Evolutionary conservation across 2,888 invertebrate species (phyloP), one percentile per base, ranked within the genome.

Genomic region (Epistrophe grossulariae): DNA sequence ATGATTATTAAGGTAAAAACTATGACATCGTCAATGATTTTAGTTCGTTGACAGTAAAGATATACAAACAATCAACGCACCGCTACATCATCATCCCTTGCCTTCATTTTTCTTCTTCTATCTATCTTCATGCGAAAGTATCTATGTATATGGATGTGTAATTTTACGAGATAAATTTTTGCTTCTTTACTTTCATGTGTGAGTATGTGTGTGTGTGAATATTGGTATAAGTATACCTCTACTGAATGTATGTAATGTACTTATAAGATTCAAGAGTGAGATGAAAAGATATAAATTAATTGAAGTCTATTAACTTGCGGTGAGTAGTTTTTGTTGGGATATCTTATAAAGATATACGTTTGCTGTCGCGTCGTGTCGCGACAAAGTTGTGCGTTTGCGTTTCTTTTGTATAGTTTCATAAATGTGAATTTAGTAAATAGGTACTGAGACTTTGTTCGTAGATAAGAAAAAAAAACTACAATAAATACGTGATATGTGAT

Each of bases 231-330:
- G n/a, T n/a, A n/a, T 9, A 28, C n/a, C 28, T 45, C 24, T 24
- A 24, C 6, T 70, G 40, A 52, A 55, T 43, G 40, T 55, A 55
- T 55, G 13, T 19, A 52, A 9, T 43, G 70, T 70, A 70, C 70
- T 55, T 40, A 55, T 40, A 43, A 55, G 70, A 70, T 70, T 70
- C 70, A 70, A 70, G 70, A 52, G 71, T 71, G 74, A 87, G 48
- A 62, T 62, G 64, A 79, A 82, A 74, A 82, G 70, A 79, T 74
- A 87, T 62, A 79, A 70, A 82, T 87, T 87, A 87, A 87, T 87
- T 87, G 83, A 87, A 87, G 83, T 87, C 87, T 83, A 87, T 87
- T 87, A 87, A 87, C 83, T 83, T 87, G 87, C 87, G 87, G 87
- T 83, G 83, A 87, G 83, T 83, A 72, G 82, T 79, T 76, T 71